Conservation (phyloP, 2,113 vertebrate genomes). For the Ailurus styani region DNA sequence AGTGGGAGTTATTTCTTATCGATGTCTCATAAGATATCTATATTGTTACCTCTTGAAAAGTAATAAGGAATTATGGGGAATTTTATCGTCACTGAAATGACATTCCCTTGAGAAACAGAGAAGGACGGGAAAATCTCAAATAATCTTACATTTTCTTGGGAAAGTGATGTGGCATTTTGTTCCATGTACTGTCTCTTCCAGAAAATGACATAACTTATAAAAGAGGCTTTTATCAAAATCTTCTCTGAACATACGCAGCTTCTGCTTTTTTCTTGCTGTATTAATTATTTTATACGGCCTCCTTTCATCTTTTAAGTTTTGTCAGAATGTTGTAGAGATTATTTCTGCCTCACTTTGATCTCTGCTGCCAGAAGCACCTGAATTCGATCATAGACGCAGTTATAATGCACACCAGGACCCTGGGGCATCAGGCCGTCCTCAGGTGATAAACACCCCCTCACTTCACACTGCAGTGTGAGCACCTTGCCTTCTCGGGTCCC, state of each 20-base stretch:
- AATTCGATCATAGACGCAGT: not conserved
- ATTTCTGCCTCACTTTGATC: constrained; percentile 36
- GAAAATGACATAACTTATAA: not conserved
- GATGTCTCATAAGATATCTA: not conserved
- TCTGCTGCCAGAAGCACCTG: not conserved
- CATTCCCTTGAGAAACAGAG: not conserved
- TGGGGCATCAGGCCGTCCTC: not conserved
- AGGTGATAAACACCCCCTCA: not conserved
- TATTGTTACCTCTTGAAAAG: not conserved
- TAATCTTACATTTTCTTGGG: not conserved
- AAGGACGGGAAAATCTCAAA: not conserved
- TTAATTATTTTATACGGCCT: not conserved
- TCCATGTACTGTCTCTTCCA: not conserved
- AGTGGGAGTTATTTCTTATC: not conserved
- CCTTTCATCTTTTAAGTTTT: constrained; percentile 51
- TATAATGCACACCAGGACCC: no score
- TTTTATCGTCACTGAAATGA: constrained; percentile 25
- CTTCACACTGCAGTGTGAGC: not conserved
- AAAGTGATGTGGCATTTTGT: not conserved
- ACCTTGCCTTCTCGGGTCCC: not conserved
- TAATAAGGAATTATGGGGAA: not conserved
- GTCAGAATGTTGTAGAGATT: not conserved
- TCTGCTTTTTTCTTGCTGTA: not conserved
- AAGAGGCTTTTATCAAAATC: constrained; percentile 2
- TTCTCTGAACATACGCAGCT: not conserved